Evolutionary conservation across 1,140 invertebrate genomes (phyloP), one percentile per base, ranked within the genome.

Genomic region (Chymomyza costata): DNA sequence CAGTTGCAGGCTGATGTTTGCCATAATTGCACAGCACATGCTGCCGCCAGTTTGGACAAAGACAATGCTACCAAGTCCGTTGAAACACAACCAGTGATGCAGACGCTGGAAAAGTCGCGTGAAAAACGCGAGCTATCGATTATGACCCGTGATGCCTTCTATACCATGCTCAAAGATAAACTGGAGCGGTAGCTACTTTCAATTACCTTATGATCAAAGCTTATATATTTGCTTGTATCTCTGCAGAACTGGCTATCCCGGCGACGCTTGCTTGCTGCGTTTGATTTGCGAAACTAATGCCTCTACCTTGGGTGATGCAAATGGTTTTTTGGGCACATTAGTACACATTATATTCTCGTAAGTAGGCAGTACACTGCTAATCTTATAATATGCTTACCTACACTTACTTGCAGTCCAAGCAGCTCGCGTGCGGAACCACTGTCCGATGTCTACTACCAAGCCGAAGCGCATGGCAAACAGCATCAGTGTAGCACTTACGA

Each of bases 341-440:
- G 58, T 83, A 7, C 83, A 82, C 13, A 69, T 85, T 10, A 69
- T 84, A 43, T 83, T 85, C 6, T 65, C 55, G 70, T 76, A 32
- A 61, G 55, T 11, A 38, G 3, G n/a, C n/a, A n/a, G n/a, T n/a
- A 6, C 35, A 16, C 43, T 25, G 0, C 1, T 3, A 8, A 41
- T 10, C 2, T 0, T 15, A n/a, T 6, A 1, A 17, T 1, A n/a
- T 2, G 3, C 30, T 0, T 6, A 7, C 0, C 1, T 0, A 6
- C 1, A 7, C 6, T 1, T 0, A 2, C 1, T 51, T 34, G 1
- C 83, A 90, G 89, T 7, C 89, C 89, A 13, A 89, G 88, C 43
- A 85, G 88, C 21, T 89, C 89, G 0, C 80, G 69, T 16, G 87
- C 89, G 44, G 87, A 89, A 73, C 86, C 87, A 21, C 57, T 90